These are phyloP conservation scores for Amiota communis DNA, from an alignment of 2,888 invertebrate species.

Conservation along the genomic window DNA sequence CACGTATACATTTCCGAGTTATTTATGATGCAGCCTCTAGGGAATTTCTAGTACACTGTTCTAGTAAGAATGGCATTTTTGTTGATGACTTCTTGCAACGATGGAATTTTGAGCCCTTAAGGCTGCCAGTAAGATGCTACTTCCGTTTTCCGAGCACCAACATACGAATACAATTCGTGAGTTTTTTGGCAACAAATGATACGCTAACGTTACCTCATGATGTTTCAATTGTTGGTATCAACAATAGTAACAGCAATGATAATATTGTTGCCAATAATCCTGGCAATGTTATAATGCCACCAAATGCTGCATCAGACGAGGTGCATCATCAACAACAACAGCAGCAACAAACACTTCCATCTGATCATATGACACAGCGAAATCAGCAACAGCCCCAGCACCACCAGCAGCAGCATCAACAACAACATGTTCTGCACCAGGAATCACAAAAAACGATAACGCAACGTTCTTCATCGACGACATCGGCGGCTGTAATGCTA, in stretches of 20 bases:
- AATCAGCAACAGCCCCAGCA: constrained; percentile 55
- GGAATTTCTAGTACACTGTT: constrained; percentile 94
- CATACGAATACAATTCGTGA: constrained; percentile 94
- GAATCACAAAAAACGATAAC: constrained; percentile 58
- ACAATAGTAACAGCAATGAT: constrained; percentile 47
- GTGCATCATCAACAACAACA: constrained; percentile 52
- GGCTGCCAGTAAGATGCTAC: constrained; percentile 93
- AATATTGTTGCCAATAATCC: constrained; percentile 34
- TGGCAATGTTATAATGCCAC: constrained; percentile 63
- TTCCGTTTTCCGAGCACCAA: constrained; percentile 97
- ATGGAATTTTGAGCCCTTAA: constrained; percentile 92
- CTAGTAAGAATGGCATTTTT: constrained; percentile 98
- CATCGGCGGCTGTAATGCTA: constrained; percentile 38
- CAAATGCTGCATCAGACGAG: constrained; percentile 62
- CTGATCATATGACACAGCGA: constrained; percentile 38
- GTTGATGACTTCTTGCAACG: constrained; percentile 97
- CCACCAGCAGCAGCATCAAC: constrained; percentile 44
- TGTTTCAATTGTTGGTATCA: constrained; percentile 22
- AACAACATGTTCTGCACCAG: constrained; percentile 53
- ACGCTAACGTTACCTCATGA: constrained; percentile 74
- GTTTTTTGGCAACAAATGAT: constrained; percentile 76
- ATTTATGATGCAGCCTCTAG: constrained; percentile 82
- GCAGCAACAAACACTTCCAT: constrained; percentile 55
- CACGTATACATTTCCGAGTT: constrained; percentile 84
- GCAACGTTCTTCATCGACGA: constrained; percentile 48